Conservation (phyloP, 1,140 invertebrate genomes). For the Oppia nitens region DNA sequence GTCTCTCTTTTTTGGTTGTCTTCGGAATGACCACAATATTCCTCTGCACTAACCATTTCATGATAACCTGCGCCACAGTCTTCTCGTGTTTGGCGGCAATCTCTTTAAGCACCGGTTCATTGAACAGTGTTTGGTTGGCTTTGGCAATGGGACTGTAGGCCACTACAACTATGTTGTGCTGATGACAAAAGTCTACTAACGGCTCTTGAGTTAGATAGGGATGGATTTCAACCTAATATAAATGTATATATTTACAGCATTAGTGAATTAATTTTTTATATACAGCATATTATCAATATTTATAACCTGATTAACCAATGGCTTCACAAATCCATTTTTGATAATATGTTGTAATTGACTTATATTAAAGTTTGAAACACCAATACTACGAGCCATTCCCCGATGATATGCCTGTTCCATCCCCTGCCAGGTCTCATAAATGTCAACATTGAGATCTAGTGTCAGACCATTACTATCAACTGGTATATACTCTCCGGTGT, state of each 20-base stretch:
- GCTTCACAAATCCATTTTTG: constrained; percentile 5
- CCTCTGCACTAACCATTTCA: constrained; percentile 44
- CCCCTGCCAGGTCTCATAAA: constrained; percentile 15
- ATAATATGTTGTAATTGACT: constrained; percentile 51
- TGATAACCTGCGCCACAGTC: constrained; percentile 41
- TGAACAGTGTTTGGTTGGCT: constrained; percentile 29
- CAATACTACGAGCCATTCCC: constrained; percentile 55
- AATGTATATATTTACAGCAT: no score
- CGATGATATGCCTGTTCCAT: constrained; percentile 28
- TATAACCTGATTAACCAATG: constrained; percentile 18
- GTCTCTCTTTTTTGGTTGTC: constrained; percentile 44
- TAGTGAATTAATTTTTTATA: no score
- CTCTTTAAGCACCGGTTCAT: constrained; percentile 40
- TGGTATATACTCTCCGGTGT: constrained; percentile 39
- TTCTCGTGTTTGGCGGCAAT: constrained; percentile 49
- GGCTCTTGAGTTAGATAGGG: constrained; percentile 24
- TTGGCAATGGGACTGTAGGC: constrained; percentile 33
- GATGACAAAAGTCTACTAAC: constrained; percentile 24
- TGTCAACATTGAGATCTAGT: constrained; percentile 21
- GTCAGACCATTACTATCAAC: constrained; percentile 40
- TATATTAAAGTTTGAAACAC: constrained; percentile 75
- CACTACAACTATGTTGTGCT: constrained; percentile 24
- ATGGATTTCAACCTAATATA: no score
- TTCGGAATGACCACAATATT: constrained; percentile 59
- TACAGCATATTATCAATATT: no score